Percentiles rank a stretch among this genome's conserved stretches.
Evolutionary conservation across 2,888 invertebrate species (phyloP).

Genomic region (Orthonychiurus folsomi): DNA sequence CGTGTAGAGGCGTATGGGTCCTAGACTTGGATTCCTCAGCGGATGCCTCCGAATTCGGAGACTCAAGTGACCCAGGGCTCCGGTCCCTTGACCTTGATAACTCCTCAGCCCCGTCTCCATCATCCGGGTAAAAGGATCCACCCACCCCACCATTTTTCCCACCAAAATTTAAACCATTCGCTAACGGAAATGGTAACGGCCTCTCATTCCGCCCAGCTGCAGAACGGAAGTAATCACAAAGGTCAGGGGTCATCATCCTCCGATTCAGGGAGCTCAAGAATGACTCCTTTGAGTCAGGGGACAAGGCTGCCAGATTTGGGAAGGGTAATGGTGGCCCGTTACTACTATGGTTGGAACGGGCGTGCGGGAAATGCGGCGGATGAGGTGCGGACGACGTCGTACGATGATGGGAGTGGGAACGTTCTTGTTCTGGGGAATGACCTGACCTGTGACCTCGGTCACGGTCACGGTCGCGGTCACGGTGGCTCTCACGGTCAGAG

Average conservation of each 20-base stretch:
- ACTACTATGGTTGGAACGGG: conserved; percentile 10
- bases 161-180: neutral
- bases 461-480: conserved; percentile 20
- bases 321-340: conserved; percentile 30
- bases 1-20: conserved; percentile 31
- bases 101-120: conserved; percentile 18
- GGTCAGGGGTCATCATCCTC: conserved; percentile 33
- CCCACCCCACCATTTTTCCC: too few relatives aligned
- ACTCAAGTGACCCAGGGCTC: conserved; percentile 59
- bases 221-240: conserved; percentile 35
- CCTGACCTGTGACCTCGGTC: neutral
- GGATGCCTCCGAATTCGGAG: conserved; percentile 71
- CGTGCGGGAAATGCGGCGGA: neutral
- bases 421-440: too few relatives aligned
- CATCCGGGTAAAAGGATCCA: conserved; percentile 24
- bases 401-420: neutral
- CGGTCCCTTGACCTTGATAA: conserved; percentile 19
- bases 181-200: too few relatives aligned
- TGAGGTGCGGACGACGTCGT: neutral
- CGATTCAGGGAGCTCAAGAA: conserved; percentile 36
- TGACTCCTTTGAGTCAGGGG: conserved; percentile 37
- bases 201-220: too few relatives aligned
- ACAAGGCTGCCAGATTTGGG: conserved; percentile 31
- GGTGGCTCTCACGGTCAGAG: conserved; percentile 10
- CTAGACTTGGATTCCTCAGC: conserved; percentile 45